phyloP scores from a whole-genome alignment of 2,113 vertebrate species.

The Xenopus laevis region DNA sequence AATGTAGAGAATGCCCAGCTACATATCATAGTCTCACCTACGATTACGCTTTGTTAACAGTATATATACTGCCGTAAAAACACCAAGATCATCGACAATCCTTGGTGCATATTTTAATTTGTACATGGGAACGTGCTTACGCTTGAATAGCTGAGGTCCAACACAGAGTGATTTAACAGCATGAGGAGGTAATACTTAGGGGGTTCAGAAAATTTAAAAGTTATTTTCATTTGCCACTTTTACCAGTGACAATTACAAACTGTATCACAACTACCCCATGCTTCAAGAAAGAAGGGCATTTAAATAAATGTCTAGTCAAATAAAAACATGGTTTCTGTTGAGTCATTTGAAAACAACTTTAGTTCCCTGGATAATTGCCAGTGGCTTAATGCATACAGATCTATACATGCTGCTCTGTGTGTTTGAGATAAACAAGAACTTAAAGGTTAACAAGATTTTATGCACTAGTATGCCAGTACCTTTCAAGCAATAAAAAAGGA shows the following conservation, averaged over 20 bases:
- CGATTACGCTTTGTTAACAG: too few species aligned
- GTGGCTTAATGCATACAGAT: slow-evolving; percentile 32
- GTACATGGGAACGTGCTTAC: too few species aligned
- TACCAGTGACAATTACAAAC: not conserved
- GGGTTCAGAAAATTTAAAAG: too few species aligned
- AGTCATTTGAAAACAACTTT: slow-evolving; percentile 29
- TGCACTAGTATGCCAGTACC: slow-evolving; percentile 10
- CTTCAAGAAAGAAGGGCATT: slow-evolving; percentile 11
- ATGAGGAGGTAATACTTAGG: too few species aligned
- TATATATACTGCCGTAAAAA: too few species aligned
- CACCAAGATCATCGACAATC: too few species aligned
- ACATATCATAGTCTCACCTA: too few species aligned
- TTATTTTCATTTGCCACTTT: not conserved
- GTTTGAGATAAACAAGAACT: slow-evolving; percentile 27
- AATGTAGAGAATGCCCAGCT: too few species aligned
- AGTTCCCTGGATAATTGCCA: slow-evolving; percentile 28
- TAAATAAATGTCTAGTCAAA: slow-evolving; percentile 20
- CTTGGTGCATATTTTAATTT: too few species aligned
- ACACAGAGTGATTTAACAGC: too few species aligned
- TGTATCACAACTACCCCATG: not conserved
- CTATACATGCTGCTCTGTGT: slow-evolving; percentile 27
- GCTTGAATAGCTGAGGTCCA: too few species aligned
- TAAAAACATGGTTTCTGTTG: slow-evolving; percentile 23
- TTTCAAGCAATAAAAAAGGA: slow-evolving; percentile 28
- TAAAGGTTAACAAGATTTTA: slow-evolving; percentile 30